Evolutionary conservation across 2,113 vertebrate species (phyloP).

Genomic region (Reinhardtius hippoglossoides): DNA sequence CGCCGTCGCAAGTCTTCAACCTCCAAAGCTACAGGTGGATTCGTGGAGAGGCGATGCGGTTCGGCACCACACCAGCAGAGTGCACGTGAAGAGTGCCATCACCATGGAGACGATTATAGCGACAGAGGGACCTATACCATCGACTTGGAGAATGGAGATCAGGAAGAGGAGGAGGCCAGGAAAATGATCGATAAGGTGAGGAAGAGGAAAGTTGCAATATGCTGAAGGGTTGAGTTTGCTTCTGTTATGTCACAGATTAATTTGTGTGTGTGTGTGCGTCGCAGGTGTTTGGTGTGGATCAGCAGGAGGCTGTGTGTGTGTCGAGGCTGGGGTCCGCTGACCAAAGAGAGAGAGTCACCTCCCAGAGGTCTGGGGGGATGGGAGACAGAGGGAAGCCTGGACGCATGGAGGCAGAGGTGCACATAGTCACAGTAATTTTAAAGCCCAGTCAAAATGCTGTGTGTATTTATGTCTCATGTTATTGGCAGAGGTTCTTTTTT

Average conservation of each 20-base stretch:
- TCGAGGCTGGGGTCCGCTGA: conserved; percentile 86
- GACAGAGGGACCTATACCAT: conserved; percentile 95
- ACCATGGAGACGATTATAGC: conserved; percentile 89
- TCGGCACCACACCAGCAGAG: conserved; percentile 55
- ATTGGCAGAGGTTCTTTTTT: background rate
- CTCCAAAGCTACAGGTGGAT: conserved; percentile 62
- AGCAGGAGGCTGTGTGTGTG: conserved; percentile 88
- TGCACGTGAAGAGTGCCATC: conserved; percentile 66
- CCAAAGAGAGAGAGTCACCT: conserved; percentile 78
- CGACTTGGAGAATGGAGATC: conserved; percentile 91
- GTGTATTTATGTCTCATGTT: background rate
- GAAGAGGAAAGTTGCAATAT: background rate
- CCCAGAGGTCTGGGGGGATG: conserved; percentile 66
- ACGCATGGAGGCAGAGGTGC: conserved; percentile 73
- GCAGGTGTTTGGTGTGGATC: conserved; percentile 94
- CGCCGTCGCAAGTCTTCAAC: conserved; percentile 69
- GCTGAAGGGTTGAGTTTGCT: background rate
- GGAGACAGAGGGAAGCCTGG: conserved; percentile 84
- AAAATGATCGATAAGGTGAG: conserved; percentile 96
- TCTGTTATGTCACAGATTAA: too few species aligned
- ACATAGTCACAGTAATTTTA: background rate
- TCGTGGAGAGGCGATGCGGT: conserved; percentile 54
- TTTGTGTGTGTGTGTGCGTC: background rate
- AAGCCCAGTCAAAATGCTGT: background rate
- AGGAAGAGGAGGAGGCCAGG: conserved; percentile 91